Percentiles rank a stretch among this genome's conserved stretches.
phyloP scores from a whole-genome alignment of 1,140 invertebrate species.

The Drosophila trapezifrons region DNA sequence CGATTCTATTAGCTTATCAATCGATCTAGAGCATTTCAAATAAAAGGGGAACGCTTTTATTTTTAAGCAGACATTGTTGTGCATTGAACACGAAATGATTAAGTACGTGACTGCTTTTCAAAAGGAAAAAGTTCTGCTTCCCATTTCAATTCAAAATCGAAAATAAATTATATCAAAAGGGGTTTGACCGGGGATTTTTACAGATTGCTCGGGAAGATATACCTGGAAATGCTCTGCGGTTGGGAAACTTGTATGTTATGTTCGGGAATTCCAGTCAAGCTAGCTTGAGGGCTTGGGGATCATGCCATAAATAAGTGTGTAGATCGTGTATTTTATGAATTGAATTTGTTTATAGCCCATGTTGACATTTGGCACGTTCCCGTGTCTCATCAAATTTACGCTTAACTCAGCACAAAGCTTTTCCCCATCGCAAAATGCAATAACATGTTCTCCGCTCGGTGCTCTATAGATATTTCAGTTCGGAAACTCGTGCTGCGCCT shows the following conservation, averaged over 20 bases:
- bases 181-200: conserved; percentile 21
- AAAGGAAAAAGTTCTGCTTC: conserved; percentile 11
- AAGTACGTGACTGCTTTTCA: conserved; percentile 53
- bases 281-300: conserved; percentile 19
- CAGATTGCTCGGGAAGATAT: conserved; percentile 9
- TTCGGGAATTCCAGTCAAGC: conserved; percentile 21
- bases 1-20: conserved; percentile 11
- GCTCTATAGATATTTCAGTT: conserved; percentile 24
- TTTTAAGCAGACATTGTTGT: conserved; percentile 8
- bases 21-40: conserved; percentile 11
- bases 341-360: conserved; percentile 50
- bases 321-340: conserved; percentile 62
- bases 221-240: conserved; percentile 32
- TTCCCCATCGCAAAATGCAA: conserved; percentile 34
- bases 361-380: conserved; percentile 68
- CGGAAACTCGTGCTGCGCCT: conserved; percentile 27
- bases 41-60: conserved; percentile 3
- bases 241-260: conserved; percentile 29
- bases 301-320: conserved; percentile 46
- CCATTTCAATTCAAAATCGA: conserved; percentile 1
- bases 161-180: conserved; percentile 15
- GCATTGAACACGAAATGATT: conserved; percentile 9
- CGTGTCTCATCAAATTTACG: conserved; percentile 57
- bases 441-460: conserved; percentile 6
- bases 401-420: conserved; percentile 58